These are phyloP conservation scores for Onychorhynchus coronatus DNA, from an alignment of 2,113 vertebrate species.

Conservation along the genomic window DNA sequence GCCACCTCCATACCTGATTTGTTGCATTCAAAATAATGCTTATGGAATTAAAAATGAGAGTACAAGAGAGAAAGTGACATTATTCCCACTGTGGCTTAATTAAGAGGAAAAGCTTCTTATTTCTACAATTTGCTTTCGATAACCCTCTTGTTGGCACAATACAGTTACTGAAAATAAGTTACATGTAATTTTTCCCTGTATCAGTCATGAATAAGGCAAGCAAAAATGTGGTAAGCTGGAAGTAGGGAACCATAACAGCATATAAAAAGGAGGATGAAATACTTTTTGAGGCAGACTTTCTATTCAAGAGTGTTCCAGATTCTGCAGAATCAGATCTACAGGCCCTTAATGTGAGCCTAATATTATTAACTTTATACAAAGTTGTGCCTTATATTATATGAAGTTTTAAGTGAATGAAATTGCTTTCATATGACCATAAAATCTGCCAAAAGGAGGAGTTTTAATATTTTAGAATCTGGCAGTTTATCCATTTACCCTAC, in stretches of 20 bases:
- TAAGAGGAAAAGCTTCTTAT: constrained; percentile 21
- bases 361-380: neutral
- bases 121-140: neutral
- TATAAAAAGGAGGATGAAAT: neutral
- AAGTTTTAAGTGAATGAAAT: neutral
- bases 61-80: neutral
- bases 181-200: neutral
- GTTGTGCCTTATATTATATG: neutral
- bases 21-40: neutral
- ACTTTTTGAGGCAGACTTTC: neutral
- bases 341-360: neutral
- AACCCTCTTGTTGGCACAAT: neutral
- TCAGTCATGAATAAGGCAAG: neutral
- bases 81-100: constrained; percentile 23
- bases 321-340: neutral
- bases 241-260: neutral
- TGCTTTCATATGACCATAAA: neutral
- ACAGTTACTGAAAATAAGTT: neutral
- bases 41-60: neutral
- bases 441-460: neutral
- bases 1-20: neutral
- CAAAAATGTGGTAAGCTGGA: neutral
- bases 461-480: neutral
- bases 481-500: neutral
- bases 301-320: neutral